phyloP scores from a whole-genome alignment of 2,113 vertebrate genomes.

The Chroicocephalus ridibundus region DNA sequence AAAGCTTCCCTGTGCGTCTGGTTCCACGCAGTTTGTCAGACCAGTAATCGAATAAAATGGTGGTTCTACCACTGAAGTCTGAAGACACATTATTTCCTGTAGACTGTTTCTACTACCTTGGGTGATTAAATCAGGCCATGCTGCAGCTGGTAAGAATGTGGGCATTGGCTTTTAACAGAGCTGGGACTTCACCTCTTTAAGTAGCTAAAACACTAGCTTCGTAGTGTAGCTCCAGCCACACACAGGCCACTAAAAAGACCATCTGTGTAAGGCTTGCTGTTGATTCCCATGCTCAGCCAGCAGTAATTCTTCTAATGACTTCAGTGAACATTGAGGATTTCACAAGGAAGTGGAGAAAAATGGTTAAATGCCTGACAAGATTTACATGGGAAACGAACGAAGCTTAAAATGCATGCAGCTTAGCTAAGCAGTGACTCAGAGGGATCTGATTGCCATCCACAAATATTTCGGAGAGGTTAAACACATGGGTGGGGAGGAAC shows the following conservation, averaged over 20 bases:
- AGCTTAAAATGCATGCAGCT: slow-evolving; percentile 27
- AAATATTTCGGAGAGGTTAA: slow-evolving; percentile 51
- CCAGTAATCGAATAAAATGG: neutral
- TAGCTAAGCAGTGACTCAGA: slow-evolving; percentile 66
- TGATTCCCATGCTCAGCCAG: neutral
- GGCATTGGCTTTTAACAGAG: neutral
- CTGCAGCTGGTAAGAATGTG: neutral
- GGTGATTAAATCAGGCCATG: neutral
- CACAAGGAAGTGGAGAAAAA: neutral
- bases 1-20: neutral
- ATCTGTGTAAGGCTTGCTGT: neutral
- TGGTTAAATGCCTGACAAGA: slow-evolving; percentile 23
- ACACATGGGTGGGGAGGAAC: slow-evolving; percentile 38
- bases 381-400: neutral
- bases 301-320: neutral
- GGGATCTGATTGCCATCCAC: slow-evolving; percentile 50
- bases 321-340: neutral
- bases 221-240: neutral
- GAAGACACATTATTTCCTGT: neutral
- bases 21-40: neutral
- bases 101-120: neutral
- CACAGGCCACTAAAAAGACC: neutral
- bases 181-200: neutral
- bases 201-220: neutral
- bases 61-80: neutral